Conservation (phyloP, 2,888 invertebrate species). For the Lissonota sp. region DNA sequence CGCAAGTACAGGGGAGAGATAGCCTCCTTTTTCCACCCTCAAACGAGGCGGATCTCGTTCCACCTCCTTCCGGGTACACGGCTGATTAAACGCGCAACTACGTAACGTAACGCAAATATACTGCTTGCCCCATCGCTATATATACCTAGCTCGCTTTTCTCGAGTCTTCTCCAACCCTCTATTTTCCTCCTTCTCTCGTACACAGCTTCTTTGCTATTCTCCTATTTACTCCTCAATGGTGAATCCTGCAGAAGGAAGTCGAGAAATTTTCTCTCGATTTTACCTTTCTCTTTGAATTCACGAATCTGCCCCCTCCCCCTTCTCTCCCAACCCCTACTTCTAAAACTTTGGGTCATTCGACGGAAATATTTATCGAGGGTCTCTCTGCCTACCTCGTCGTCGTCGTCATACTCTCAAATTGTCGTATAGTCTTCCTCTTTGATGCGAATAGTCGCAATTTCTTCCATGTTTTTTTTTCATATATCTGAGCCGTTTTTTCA, state of each 20-base stretch:
- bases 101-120: slow-evolving; percentile 82
- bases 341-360: slow-evolving; percentile 79
- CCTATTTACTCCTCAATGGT: slow-evolving; percentile 41
- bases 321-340: slow-evolving; percentile 1
- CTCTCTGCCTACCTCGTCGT: slow-evolving; percentile 28
- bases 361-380: slow-evolving; percentile 83
- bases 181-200: slow-evolving; percentile 55
- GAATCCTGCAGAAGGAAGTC: slow-evolving; percentile 26
- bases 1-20: slow-evolving; percentile 24
- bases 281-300: slow-evolving; percentile 82
- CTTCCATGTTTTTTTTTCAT: background rate
- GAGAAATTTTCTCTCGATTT: slow-evolving; percentile 75
- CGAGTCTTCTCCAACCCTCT: slow-evolving; percentile 55
- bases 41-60: slow-evolving; percentile 68
- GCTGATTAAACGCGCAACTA: slow-evolving; percentile 83
- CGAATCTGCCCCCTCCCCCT: slow-evolving; percentile 17
- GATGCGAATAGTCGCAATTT: slow-evolving; percentile 20
- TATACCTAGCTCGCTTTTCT: slow-evolving; percentile 48
- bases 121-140: slow-evolving; percentile 69
- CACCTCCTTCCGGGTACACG: slow-evolving; percentile 77
- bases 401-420: slow-evolving; percentile 45
- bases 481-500: background rate
- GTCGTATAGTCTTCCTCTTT: slow-evolving; percentile 56
- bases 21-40: slow-evolving; percentile 73
- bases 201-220: slow-evolving; percentile 41